Evolutionary conservation across 2,888 invertebrate species (phyloP), one percentile per base, ranked within the genome.

Genomic region (Fissipunctia ypsillon): DNA sequence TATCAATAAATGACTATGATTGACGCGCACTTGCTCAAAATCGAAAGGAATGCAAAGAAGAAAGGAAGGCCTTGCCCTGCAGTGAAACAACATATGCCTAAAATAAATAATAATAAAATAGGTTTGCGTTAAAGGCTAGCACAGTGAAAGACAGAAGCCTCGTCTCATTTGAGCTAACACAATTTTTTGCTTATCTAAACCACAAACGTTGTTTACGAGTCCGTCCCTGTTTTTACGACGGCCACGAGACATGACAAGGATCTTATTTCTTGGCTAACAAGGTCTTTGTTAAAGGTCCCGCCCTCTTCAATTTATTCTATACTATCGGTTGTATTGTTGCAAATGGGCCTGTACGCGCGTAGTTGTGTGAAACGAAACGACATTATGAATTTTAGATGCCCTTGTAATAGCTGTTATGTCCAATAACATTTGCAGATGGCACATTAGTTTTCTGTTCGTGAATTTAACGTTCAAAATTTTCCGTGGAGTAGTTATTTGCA

Each of bases 201-300:
- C 86, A 74, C 84, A 78, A 84, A 81, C 76, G 74, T 76, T 84
- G 78, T 85, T 84, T 84, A 81, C 69, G 80, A 83, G 73, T 82
- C 76, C 79, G 76, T 82, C 74, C 80, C 77, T 65, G 80, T 81
- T 88, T 90, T 91, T 90, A 89, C 82, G 86, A 84, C 78, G 61
- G 67, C 83, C 76, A 73, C 79, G 79, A 84, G 81, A 79, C 83
- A 80, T 76, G 85, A 86, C 85, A 83, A 84, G 80, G 83, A 80
- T 83, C 80, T 86, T 87, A 83, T 85, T 84, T 85, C 85, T 77
- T 69, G 41, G 70, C 82, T 74, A 85, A 82, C 82, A 84, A 86
- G 76, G 78, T 81, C 78, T 81, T 76, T 81, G 74, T 83, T 78
- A 78, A 69, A 80, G 71, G 66, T 67, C 63, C 79, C 66, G 61